Percentiles rank a stretch among this genome's conserved stretches.
These are phyloP conservation scores for Cyphomyrus plagiostoma DNA, from an alignment of 2,113 vertebrate species.

Conservation along the genomic window DNA sequence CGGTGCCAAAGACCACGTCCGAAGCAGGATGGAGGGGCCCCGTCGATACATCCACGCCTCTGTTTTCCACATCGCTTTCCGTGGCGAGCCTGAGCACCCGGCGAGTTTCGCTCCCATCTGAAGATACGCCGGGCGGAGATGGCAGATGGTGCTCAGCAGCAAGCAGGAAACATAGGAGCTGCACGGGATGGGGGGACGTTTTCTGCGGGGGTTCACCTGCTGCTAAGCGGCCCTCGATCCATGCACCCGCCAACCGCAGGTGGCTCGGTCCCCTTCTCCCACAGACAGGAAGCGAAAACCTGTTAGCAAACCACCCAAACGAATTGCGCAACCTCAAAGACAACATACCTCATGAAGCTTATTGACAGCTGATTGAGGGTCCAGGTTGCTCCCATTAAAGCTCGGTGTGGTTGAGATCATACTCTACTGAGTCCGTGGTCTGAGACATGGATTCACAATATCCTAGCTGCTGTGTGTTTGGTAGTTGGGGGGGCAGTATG, in stretches of 20 bases:
- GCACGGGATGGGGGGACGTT: slow-evolving; percentile 52
- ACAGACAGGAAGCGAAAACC: slow-evolving; percentile 10
- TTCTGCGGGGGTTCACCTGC: slow-evolving; percentile 61
- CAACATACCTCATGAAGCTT: neutral
- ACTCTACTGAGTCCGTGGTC: neutral
- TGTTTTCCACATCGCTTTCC: neutral
- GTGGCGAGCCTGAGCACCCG: slow-evolving; percentile 3
- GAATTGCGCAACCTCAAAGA: neutral
- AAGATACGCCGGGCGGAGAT: slow-evolving; percentile 61
- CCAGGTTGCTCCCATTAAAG: neutral
- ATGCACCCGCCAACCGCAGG: slow-evolving; percentile 58
- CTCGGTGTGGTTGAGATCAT: neutral
- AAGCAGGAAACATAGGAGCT: slow-evolving; percentile 58
- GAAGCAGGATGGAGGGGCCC: slow-evolving; percentile 11
- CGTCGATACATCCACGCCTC: slow-evolving; percentile 35
- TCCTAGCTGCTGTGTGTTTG: neutral
- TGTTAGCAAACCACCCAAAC: neutral
- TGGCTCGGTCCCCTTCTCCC: slow-evolving; percentile 54
- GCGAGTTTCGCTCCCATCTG: slow-evolving; percentile 47
- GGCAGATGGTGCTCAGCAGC: slow-evolving; percentile 62
- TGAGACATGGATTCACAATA: neutral
- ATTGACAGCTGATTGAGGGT: neutral
- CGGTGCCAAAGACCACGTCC: neutral
- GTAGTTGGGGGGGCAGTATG: neutral
- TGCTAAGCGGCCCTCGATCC: slow-evolving; percentile 53